Conservation (phyloP, 1,140 invertebrate genomes). For the Monomorium pharaonis region DNA sequence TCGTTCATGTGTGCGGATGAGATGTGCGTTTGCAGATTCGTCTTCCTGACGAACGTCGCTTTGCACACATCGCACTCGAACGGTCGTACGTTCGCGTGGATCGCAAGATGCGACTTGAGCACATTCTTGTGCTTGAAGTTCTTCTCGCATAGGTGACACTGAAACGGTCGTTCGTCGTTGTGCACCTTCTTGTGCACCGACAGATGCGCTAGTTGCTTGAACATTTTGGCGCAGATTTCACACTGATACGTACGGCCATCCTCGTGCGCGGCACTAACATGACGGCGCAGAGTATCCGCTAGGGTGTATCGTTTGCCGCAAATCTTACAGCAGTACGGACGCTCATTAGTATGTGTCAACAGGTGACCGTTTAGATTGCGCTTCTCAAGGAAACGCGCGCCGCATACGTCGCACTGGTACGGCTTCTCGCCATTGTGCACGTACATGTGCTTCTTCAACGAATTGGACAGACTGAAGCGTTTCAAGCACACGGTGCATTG, state of each 20-base stretch:
- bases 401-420: slow-evolving; percentile 86
- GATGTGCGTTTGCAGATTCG: slow-evolving; percentile 79
- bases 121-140: slow-evolving; percentile 83
- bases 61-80: slow-evolving; percentile 81
- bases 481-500: slow-evolving; percentile 86
- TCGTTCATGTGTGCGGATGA: slow-evolving; percentile 83
- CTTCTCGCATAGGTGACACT: slow-evolving; percentile 86
- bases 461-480: slow-evolving; percentile 89
- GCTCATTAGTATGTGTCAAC: slow-evolving; percentile 85
- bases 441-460: slow-evolving; percentile 86
- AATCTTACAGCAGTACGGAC: slow-evolving; percentile 81
- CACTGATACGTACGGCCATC: slow-evolving; percentile 78
- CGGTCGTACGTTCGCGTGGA: slow-evolving; percentile 79
- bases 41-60: slow-evolving; percentile 79
- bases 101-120: slow-evolving; percentile 77
- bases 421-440: slow-evolving; percentile 88
- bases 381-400: slow-evolving; percentile 83
- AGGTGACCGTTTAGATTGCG: slow-evolving; percentile 83
- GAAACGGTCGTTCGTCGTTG: slow-evolving; percentile 90
- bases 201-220: slow-evolving; percentile 85
- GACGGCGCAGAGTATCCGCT: slow-evolving; percentile 77
- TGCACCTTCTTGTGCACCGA: slow-evolving; percentile 87
- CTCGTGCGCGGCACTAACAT: slow-evolving; percentile 77
- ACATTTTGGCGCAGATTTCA: slow-evolving; percentile 81
- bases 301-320: slow-evolving; percentile 83